Evolutionary conservation across 35 echinoderm and acorn worm genomes (phyloP).

Genomic region (Stichopus chloronotus): DNA sequence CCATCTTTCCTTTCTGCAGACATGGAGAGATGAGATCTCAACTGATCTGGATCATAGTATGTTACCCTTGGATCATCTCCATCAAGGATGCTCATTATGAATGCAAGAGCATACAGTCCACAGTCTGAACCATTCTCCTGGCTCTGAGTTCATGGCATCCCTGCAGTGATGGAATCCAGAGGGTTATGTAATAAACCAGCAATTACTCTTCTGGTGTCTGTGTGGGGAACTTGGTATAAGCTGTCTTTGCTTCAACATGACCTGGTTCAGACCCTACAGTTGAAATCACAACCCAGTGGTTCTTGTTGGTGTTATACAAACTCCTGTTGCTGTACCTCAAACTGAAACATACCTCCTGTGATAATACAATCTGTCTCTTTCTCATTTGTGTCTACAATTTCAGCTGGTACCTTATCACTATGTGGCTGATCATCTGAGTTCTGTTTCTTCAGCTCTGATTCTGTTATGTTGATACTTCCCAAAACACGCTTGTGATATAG

Average conservation of each 20-base stretch:
- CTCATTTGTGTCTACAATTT: background rate
- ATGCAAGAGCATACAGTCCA: constrained; percentile 21
- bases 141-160: constrained; percentile 4
- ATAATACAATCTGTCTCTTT: background rate
- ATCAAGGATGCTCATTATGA: constrained; percentile 16
- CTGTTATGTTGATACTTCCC: background rate
- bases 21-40: too few species aligned
- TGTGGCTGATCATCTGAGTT: background rate
- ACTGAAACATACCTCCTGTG: constrained; percentile 10
- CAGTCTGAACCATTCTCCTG: constrained; percentile 15
- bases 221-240: background rate
- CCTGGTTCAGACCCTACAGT: constrained; percentile 6
- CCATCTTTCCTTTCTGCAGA: too few species aligned
- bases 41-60: too few species aligned
- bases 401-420: background rate
- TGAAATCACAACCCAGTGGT: constrained; percentile 15
- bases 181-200: background rate
- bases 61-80: background rate
- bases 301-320: constrained; percentile 8
- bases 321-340: background rate
- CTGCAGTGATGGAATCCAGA: background rate
- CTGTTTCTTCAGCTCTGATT: background rate
- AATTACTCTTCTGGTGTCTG: background rate
- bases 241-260: background rate
- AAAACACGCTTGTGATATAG: background rate